Evolutionary conservation across 2,888 invertebrate genomes (phyloP).

Genomic region (Lymantria dispar): DNA sequence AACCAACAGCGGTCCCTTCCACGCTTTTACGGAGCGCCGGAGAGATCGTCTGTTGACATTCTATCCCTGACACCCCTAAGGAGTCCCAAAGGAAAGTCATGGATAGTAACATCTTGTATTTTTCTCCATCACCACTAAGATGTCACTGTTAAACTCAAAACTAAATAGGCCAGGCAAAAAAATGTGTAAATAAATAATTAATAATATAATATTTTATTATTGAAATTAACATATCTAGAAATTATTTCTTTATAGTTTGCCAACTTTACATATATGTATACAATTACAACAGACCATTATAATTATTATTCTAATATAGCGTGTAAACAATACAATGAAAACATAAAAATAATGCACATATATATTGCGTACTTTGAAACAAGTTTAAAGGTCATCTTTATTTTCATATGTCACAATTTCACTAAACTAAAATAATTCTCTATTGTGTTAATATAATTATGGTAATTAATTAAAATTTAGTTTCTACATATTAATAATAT

Average conservation of each 20-base stretch:
- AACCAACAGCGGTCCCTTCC: no score
- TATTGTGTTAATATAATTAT: neutral
- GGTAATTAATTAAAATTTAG: neutral
- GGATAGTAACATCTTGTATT: no score
- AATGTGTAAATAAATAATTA: no score
- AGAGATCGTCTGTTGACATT: no score
- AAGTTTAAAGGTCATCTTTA: neutral
- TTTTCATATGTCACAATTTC: neutral
- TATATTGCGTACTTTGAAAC: neutral
- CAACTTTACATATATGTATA: slow-evolving; percentile 7
- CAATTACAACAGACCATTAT: slow-evolving; percentile 25
- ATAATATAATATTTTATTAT: neutral
- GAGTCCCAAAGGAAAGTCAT: no score
- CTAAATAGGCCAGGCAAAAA: no score
- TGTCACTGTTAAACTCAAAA: no score
- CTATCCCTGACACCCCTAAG: no score
- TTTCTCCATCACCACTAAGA: no score
- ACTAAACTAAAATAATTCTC: neutral
- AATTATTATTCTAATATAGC: neutral
- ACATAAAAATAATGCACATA: neutral
- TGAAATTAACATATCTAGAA: slow-evolving; percentile 3
- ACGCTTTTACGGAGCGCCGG: no score
- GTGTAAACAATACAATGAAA: neutral
- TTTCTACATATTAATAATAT: neutral
- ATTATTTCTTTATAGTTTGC: slow-evolving; percentile 8